Evolutionary conservation across 1,140 invertebrate genomes (phyloP), one percentile per base, ranked within the genome.

Genomic region (Asobara japonica): DNA sequence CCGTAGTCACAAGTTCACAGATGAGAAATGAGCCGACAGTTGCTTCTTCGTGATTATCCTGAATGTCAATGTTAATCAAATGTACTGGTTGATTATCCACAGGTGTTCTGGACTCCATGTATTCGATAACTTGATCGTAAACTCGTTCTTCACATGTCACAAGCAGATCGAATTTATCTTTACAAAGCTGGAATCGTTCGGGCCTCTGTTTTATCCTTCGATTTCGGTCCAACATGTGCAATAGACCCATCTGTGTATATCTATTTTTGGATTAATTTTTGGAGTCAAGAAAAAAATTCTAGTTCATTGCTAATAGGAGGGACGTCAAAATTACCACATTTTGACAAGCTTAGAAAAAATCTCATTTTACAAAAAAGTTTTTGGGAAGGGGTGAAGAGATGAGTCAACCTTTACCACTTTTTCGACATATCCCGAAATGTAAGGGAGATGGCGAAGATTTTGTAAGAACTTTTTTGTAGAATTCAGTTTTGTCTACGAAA

Each of bases 11-110:
- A 84, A 99, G 90, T 88, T 99, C 97, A 86, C 94, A 96, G 73
- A 99, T 98, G 72, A 99, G 89, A 89, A 99, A 98, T n/a, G 98
- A 98, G 73, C 98, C 98, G 81, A 99, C 94, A n/a, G 98, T 98
- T 0, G 98, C 98, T 86, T 99, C 98, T 89, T 99, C 98, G 73
- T 99, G 97, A 87, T 99, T 99, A 89, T 99, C 98, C 86, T 97
- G 96, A 83, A 99, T 98, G 82, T 99, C 98, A 77, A 99, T 94
- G 86, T 99, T 99, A 27, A 99, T 95, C 11, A 99, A 91, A 89
- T 99, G 98, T 1, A 96, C 96, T 7, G 95, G 94, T 66, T 94
- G 92, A 86, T 94, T 95, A 71, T 92, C 91, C 66, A 91, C 89
- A 1, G 93, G 93, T 38, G 89, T 89, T 81, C 90, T 90, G 18